Conservation (phyloP, 2,113 vertebrate genomes). For the Lates calcarifer region DNA sequence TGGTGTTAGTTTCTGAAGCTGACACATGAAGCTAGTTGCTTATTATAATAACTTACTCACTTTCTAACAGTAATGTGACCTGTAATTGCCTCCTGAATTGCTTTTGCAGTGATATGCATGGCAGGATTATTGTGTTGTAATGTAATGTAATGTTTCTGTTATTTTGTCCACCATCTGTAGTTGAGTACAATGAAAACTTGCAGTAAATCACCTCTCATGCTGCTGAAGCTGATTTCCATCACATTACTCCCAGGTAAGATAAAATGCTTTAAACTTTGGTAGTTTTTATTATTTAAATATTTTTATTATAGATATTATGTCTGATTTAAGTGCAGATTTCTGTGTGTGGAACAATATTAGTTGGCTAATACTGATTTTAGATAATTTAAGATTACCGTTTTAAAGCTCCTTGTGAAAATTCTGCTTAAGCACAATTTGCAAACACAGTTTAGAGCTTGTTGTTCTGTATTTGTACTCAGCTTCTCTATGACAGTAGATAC, state of each 20-base stretch:
- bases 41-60: too few relatives aligned
- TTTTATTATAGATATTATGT: too few relatives aligned
- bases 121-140: too few relatives aligned
- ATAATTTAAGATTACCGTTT: not conserved
- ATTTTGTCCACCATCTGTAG: not conserved
- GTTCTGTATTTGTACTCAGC: not conserved
- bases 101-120: too few relatives aligned
- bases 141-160: not conserved
- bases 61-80: not conserved
- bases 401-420: not conserved
- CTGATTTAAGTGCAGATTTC: not conserved
- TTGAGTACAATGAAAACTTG: constrained; percentile 26
- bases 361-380: not conserved
- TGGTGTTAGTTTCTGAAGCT: not conserved
- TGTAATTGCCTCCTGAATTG: not conserved
- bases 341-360: not conserved
- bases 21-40: not conserved
- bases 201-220: not conserved
- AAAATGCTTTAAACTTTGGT: not conserved
- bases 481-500: not conserved
- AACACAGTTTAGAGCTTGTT: not conserved
- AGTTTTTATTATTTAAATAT: too few relatives aligned
- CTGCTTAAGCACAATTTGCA: not conserved
- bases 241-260: constrained; percentile 57
- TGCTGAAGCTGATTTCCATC: constrained; percentile 44